Evolutionary conservation across 2,113 vertebrate species (phyloP).

Genomic region (Miniopterus natalensis): DNA sequence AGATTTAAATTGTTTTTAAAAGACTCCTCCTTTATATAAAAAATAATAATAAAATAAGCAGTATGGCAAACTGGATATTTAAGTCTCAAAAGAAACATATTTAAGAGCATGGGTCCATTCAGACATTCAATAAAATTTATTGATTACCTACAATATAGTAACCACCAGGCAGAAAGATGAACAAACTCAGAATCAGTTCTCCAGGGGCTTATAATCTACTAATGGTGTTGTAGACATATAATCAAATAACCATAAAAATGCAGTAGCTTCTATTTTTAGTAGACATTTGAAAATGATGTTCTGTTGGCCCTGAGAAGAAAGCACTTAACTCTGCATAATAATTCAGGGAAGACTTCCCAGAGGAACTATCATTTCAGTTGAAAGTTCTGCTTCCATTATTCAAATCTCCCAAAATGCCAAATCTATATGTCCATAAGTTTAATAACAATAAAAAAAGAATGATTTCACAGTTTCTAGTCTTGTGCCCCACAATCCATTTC

Average conservation of each 20-base stretch:
- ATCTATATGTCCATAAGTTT: slow-evolving; percentile 40
- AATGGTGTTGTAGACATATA: slow-evolving; percentile 67
- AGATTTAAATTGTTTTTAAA: slow-evolving; percentile 43
- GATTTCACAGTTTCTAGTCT: background rate
- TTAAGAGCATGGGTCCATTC: slow-evolving; percentile 30
- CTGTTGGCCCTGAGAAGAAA: slow-evolving; percentile 45
- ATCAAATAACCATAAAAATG: slow-evolving; percentile 72
- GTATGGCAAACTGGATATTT: background rate
- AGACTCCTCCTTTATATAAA: background rate
- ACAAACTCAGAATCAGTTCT: slow-evolving; percentile 54
- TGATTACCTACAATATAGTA: slow-evolving; percentile 37
- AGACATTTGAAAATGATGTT: slow-evolving; percentile 70
- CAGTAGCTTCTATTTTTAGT: slow-evolving; percentile 63
- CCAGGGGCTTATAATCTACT: slow-evolving; percentile 35
- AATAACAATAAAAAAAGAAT: background rate
- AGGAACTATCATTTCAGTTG: slow-evolving; percentile 65
- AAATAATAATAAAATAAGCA: background rate
- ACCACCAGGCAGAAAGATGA: slow-evolving; percentile 50
- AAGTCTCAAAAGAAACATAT: slow-evolving; percentile 38
- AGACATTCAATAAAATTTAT: slow-evolving; percentile 54
- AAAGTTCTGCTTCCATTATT: slow-evolving; percentile 69
- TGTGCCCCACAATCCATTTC: background rate
- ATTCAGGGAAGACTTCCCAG: slow-evolving; percentile 65
- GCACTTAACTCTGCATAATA: slow-evolving; percentile 71
- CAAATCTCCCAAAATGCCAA: slow-evolving; percentile 33